Conservation (phyloP, 2,113 vertebrate genomes). For the Blennius ocellaris region DNA sequence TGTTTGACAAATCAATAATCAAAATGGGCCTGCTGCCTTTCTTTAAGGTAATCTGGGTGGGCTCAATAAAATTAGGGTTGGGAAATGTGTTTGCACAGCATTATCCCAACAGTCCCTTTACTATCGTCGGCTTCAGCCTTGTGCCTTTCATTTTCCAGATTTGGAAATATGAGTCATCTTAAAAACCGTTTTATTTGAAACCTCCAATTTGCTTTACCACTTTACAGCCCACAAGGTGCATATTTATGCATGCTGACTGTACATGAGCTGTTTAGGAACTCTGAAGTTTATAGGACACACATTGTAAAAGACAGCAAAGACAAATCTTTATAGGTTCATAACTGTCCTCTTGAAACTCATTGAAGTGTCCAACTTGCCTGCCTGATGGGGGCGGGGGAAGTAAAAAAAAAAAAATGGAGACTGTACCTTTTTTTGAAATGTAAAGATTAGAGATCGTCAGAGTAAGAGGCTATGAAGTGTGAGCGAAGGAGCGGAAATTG, state of each 20-base stretch:
- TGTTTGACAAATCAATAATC: too few species aligned
- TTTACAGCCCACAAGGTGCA: background rate
- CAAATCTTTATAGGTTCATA: conserved; percentile 20
- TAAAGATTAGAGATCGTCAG: conserved; percentile 80
- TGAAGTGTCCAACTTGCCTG: conserved; percentile 43
- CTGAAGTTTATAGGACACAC: conserved; percentile 9
- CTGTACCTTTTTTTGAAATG: conserved; percentile 68
- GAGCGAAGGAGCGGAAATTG: conserved; percentile 79
- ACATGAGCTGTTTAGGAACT: conserved; percentile 2
- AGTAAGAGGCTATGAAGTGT: conserved; percentile 80
- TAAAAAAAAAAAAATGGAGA: conserved; percentile 8
- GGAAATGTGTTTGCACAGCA: too few species aligned
- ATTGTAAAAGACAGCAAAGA: conserved; percentile 11
- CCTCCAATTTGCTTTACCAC: background rate
- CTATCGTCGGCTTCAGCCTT: background rate
- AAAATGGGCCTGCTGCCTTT: too few species aligned
- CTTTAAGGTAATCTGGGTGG: too few species aligned
- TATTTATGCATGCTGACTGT: background rate
- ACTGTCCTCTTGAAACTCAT: conserved; percentile 20
- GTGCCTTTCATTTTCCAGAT: background rate
- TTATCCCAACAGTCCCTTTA: background rate
- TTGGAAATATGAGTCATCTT: background rate
- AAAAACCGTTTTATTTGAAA: background rate
- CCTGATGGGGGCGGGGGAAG: conserved; percentile 8
- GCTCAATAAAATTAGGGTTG: too few species aligned